Base-by-base conservation (phyloP, 1,140 invertebrate genomes). In the Drosophila trapezifrons region DNA sequence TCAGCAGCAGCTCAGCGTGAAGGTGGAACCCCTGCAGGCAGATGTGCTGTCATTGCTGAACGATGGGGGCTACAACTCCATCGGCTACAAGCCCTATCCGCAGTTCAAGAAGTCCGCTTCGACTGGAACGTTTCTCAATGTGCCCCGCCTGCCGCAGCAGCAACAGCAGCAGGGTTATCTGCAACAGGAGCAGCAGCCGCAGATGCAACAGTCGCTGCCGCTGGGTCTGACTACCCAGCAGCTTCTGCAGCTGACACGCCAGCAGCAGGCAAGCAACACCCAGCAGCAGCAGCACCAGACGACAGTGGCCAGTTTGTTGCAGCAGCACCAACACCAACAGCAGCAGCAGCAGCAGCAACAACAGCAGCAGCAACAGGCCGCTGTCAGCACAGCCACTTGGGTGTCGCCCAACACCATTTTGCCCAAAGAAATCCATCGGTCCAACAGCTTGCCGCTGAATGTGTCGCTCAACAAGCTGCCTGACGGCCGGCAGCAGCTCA, bases 361-460 rank as follows among this genome's bases (percentile, higher is more conserved):
- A 10, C 59, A 85, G 1, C 66, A 72, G 6, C 85, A 89, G 17
- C 71, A 65, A 15, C 81, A 58, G 15, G 18, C 65, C 1, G 46
- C 70, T 54, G 78, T 83, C 3, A 87, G 76, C 42, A 75, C 79
- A 13, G 69, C 80, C 56, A 72, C 82, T n/a, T 87, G 84, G 84
- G 73, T 82, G 12, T 72, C 80, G 8, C 84, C 84, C 46, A 90
- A 69, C 57, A 87, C 71, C 55, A 58, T 77, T 46, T 77, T 91
- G 66, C 87, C 86, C 29, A 92, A 92, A 45, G 94, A 94, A 72
- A 94, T 93, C 82, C 94, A 92, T 86, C 92, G 94, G 15, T 94
- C 94, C 47, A 94, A 94, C 77, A 94, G 93, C 80, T 69, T 94
- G 70, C 94, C 94, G 4, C 80, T 94, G n/a, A 94, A 93, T 64